Base-by-base conservation (phyloP, 2,888 invertebrate genomes). In the Spisula subtruncata region DNA sequence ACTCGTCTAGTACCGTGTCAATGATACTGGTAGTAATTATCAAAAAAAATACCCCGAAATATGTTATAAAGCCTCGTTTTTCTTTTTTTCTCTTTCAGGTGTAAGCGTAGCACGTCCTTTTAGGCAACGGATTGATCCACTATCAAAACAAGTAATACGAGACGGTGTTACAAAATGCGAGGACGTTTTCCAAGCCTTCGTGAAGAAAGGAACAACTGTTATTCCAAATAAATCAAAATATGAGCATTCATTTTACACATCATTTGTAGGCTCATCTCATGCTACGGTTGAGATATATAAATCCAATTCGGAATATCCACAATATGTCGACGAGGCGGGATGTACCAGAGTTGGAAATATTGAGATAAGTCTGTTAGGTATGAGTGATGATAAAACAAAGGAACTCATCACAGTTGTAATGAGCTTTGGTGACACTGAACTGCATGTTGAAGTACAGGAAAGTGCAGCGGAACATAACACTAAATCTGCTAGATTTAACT, bases 341-440 rank as follows among this genome's bases (percentile, higher is more conserved):
- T 83, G 88, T 25, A 41, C 25, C n/a, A n/a, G n/a, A n/a, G n/a
- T n/a, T n/a, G n/a, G n/a, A n/a, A n/a, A n/a, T n/a, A n/a, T n/a
- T n/a, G n/a, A n/a, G n/a, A n/a, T n/a, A n/a, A n/a, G n/a, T n/a
- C n/a, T n/a, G n/a, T n/a, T n/a, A n/a, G n/a, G 2, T n/a, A n/a
- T n/a, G n/a, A n/a, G n/a, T n/a, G n/a, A 83, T 66, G 41, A 56
- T 92, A 12, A 89, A 90, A n/a, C 0, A 14, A 41, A 46, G n/a
- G 66, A 91, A 29, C 75, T 56, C 79, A 85, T 92, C 18, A 87
- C 90, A 20, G 89, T 92, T 20, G 82, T 56, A 18, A 86, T 91
- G 60, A 81, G 83, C 32, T 91, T 92, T 82, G 92, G 91, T 35
- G 87, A 84, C 51, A 92, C 92, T 0, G 88, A 90, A 51, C 71